Conservation (phyloP, 2,888 invertebrate genomes). For the Macropis europaea region DNA sequence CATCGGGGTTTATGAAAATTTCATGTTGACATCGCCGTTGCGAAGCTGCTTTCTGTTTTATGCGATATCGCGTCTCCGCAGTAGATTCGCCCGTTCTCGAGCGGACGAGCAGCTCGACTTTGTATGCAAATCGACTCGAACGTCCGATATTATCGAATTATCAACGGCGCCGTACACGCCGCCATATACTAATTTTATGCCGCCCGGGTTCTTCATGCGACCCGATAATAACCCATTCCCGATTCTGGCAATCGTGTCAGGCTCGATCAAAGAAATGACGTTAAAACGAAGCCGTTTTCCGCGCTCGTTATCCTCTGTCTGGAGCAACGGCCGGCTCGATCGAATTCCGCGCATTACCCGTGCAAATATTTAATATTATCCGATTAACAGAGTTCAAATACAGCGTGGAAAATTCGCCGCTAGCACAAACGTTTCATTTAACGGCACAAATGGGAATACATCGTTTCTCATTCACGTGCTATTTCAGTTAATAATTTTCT, state of each 20-base stretch:
- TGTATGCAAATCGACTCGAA: slow-evolving; percentile 20
- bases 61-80: slow-evolving; percentile 9
- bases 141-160: slow-evolving; percentile 54
- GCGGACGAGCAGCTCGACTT: slow-evolving; percentile 27
- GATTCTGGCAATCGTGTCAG: neutral
- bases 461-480: slow-evolving; percentile 34
- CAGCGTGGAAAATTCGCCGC: slow-evolving; percentile 29
- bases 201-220: slow-evolving; percentile 13
- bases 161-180: slow-evolving; percentile 40
- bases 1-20: slow-evolving; percentile 19
- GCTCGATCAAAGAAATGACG: neutral
- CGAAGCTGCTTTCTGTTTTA: no score
- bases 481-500: slow-evolving; percentile 35
- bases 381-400: slow-evolving; percentile 37
- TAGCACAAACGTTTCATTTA: slow-evolving; percentile 31
- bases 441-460: slow-evolving; percentile 33
- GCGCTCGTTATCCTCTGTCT: no score
- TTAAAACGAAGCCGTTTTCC: neutral
- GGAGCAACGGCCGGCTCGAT: no score
- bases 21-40: no score
- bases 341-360: slow-evolving; percentile 19
- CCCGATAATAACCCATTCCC: slow-evolving; percentile 7
- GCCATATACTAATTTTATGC: slow-evolving; percentile 40
- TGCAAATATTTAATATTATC: slow-evolving; percentile 39
- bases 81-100: slow-evolving; percentile 23